These are phyloP conservation scores for Lycaena phlaeas DNA, from an alignment of 2,888 invertebrate species.

Conservation along the genomic window DNA sequence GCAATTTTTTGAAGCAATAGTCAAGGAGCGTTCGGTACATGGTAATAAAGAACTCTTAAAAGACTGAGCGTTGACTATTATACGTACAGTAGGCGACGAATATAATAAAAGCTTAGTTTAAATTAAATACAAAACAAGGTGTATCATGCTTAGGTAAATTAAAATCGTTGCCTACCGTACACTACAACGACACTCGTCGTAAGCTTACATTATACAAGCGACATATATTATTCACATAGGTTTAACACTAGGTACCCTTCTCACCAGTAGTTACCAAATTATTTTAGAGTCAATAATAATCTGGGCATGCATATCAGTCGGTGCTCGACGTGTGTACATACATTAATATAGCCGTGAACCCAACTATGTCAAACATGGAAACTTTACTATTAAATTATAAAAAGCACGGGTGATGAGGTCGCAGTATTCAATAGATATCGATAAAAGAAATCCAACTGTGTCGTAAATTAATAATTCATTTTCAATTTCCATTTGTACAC, in stretches of 20 bases:
- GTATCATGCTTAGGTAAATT: conserved; percentile 6
- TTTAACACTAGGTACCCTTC: conserved; percentile 23
- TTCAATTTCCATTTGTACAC: no score
- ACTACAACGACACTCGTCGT: conserved; percentile 22
- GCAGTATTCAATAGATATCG: conserved; percentile 1
- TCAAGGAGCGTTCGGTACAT: conserved; percentile 37
- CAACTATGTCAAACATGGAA: conserved; percentile 26
- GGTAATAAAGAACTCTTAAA: conserved; percentile 29
- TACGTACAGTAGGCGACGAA: conserved; percentile 15
- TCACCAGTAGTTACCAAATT: conserved; percentile 22
- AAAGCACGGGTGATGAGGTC: conserved; percentile 26
- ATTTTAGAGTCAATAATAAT: conserved; percentile 28
- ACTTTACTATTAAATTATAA: conserved; percentile 22
- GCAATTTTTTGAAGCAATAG: neutral
- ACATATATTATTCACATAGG: conserved; percentile 27
- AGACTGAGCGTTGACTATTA: conserved; percentile 31
- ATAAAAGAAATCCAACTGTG: neutral
- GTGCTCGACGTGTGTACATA: conserved; percentile 21
- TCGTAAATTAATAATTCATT: no score
- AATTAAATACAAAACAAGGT: conserved; percentile 2
- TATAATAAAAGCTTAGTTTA: neutral
- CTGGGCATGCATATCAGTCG: conserved; percentile 53
- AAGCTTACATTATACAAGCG: conserved; percentile 37
- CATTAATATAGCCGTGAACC: conserved; percentile 18
- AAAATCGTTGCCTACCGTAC: conserved; percentile 19